Evolutionary conservation across 1,140 invertebrate genomes (phyloP).

Genomic region (Sarcophaga bullata): DNA sequence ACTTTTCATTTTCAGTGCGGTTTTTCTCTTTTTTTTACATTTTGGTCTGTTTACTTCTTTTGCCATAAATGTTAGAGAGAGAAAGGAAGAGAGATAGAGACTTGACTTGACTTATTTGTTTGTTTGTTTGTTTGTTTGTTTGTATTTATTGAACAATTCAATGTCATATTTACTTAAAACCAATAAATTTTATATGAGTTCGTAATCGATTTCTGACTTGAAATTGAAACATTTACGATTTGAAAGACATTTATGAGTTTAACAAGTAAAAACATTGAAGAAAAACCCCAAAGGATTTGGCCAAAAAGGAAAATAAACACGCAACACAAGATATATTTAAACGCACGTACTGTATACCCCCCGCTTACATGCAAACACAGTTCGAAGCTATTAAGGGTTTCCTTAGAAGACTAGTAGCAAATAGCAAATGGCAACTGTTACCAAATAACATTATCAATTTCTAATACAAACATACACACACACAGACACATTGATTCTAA

Average conservation of each 20-base stretch:
- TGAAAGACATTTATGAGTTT: conserved; percentile 34
- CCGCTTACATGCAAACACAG: background rate
- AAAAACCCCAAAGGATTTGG: background rate
- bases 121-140: too few relatives aligned
- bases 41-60: too few relatives aligned
- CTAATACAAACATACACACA: background rate
- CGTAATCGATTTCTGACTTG: conserved; percentile 34
- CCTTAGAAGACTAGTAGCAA: background rate
- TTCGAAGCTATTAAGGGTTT: background rate
- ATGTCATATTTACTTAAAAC: conserved; percentile 37
- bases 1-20: too few relatives aligned
- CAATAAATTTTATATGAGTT: conserved; percentile 40
- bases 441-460: conserved; percentile 13
- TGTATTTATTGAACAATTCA: conserved; percentile 17
- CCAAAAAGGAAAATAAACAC: background rate
- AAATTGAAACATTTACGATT: conserved; percentile 20
- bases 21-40: too few relatives aligned
- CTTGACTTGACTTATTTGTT: background rate
- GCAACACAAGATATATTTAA: background rate
- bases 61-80: too few relatives aligned
- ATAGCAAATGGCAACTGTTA: background rate
- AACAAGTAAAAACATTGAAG: background rate
- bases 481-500: too few relatives aligned
- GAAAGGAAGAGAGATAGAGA: too few relatives aligned
- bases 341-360: background rate